Evolutionary conservation across 2,113 vertebrate genomes (phyloP), one percentile per base, ranked within the genome.

Genomic region (Stegastes partitus): DNA sequence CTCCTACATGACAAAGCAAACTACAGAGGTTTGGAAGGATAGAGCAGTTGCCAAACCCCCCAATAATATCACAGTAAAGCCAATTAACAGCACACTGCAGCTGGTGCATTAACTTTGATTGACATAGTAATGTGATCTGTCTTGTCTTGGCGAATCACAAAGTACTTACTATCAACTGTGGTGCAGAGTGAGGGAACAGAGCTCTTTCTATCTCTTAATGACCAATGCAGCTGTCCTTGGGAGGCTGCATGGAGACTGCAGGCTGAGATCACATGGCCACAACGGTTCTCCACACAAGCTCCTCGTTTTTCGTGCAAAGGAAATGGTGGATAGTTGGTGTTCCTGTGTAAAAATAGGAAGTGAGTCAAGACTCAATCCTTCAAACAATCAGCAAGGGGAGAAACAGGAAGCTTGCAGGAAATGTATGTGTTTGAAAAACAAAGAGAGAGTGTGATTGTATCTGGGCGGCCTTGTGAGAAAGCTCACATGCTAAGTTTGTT

Each of bases 391-490:
- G 85, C 81, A 74, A 59, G 42, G 58, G 82, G 63, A 51, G 59
- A 83, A 89, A 82, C 88, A 86, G 93, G 93, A 94, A 93, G 91
- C 47, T 4, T 54, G 63, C 84, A 91, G 90, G 92, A 93, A 93
- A 85, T 45, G 26, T 59, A 82, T 39, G 84, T 84, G 75, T 85
- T 86, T 81, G 63, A 66, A 50, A 85, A 82, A 87, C 76, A 87
- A 84, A 87, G 69, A 72, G 45, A 54, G 57, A 59, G 51, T 69
- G 53, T n/a, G 57, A 71, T 64, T 79, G 37, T 23, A 50, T 68
- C 61, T n/a, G 50, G 19, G 5, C 7, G 16, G 63, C 37, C 59
- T 72, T 37, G 51, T n/a, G 9, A 74, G n/a, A 74, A 50, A 73
- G 66, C 61, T 57, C 9, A 54, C 42, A 58, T 59, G 68, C 12